Percentiles rank a stretch among this genome's conserved stretches.
These are phyloP conservation scores for Lumbricus terrestris DNA, from an alignment of 2,888 invertebrate genomes.

Conservation along the genomic window DNA sequence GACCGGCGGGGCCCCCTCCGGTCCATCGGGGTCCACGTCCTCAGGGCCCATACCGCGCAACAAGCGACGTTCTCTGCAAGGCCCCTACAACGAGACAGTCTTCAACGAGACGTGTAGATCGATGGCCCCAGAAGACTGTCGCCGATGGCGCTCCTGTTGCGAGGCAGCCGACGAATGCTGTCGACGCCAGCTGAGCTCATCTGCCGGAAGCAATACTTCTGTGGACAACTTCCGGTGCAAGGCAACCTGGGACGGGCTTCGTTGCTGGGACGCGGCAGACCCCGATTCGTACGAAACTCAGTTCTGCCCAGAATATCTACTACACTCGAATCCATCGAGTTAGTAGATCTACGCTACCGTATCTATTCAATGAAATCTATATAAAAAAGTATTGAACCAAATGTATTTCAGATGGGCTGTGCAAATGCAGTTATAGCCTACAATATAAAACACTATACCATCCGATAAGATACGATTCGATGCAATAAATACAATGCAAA, in stretches of 20 bases:
- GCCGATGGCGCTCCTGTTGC: constrained; percentile 24
- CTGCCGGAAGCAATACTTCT: not conserved
- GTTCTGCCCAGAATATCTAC: constrained; percentile 23
- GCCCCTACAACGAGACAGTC: not conserved
- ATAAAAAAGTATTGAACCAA: not conserved
- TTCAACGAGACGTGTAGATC: constrained; percentile 13
- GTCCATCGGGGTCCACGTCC: not conserved
- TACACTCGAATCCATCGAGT: not conserved
- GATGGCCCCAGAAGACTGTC: constrained; percentile 17
- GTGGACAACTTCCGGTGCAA: constrained; percentile 16
- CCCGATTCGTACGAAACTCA: not conserved
- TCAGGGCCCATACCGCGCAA: not conserved
- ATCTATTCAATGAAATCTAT: not conserved
- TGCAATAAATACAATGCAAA: no score
- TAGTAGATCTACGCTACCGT: no score
- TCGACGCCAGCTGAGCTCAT: not conserved
- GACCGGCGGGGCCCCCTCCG: no score
- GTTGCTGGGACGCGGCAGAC: constrained; percentile 21
- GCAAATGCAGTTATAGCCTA: no score
- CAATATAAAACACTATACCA: no score
- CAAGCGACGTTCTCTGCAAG: not conserved
- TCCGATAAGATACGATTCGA: no score
- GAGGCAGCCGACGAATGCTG: constrained; percentile 22
- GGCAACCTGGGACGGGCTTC: constrained; percentile 28
- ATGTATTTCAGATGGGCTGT: no score